Base-by-base conservation (phyloP, 1,140 invertebrate genomes). In the Leptinotarsa texana region DNA sequence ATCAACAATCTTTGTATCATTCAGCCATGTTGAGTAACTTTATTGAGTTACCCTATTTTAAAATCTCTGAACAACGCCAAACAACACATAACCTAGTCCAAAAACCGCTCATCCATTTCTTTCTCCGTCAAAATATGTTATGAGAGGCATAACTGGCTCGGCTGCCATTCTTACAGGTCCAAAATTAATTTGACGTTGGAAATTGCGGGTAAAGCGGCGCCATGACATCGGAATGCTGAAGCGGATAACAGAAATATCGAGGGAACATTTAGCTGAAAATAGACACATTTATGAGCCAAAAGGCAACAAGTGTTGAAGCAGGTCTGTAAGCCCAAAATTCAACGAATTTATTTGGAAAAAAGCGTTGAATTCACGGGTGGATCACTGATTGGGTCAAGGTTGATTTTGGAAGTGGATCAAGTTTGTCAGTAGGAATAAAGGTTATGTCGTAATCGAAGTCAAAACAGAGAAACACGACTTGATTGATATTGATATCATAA, bases 181-280 rank as follows among this genome's bases (percentile, higher is more conserved):
- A 6, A 57, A n/a, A 57, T 57, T 57, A 57, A 57, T 15, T 57
- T 57, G 51, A 57, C 51, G 51, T 57, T 17, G 51, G 4, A 57
- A 57, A 57, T 57, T 57, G 51, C n/a, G 51, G 51, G 51, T 57
- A 17, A 57, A 57, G 15, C 51, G 51, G 51, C 51, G 51, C 51
- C 51, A 57, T 57, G 51, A 57, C 51, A 57, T 57, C 15, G 51
- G 51, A 57, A 57, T 57, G 51, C 51, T 57, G 51, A 57, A 57
- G 51, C 51, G n/a, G n/a, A 57, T 57, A 57, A 57, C 51, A 57
- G 51, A 57, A 17, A 57, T 57, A 57, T 57, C 51, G 51, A 57
- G 51, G n/a, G 15, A 57, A 57, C n/a, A 17, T 57, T 57, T 15
- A 18, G 51, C 51, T 57, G 51, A 57, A 57, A 57, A 57, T 57